These are phyloP conservation scores for Polyommatus icarus DNA, from an alignment of 2,888 invertebrate species.

Conservation along the genomic window DNA sequence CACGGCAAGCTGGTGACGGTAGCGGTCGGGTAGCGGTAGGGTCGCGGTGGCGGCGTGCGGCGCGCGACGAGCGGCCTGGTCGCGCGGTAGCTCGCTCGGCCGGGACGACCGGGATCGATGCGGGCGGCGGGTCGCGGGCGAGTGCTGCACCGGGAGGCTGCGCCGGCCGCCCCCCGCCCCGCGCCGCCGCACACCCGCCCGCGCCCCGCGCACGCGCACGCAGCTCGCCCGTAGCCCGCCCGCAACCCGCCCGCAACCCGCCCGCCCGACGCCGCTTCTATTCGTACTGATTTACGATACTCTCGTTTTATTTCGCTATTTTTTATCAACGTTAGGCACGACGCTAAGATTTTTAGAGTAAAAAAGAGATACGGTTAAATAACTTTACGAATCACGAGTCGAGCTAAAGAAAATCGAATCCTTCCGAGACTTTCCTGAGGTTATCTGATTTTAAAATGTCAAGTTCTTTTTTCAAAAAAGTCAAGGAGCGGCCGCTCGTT, in stretches of 20 bases:
- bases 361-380: neutral
- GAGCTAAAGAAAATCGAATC: constrained; percentile 2
- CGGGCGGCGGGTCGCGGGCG: constrained; percentile 78
- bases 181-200: constrained; percentile 39
- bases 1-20: constrained; percentile 45
- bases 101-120: constrained; percentile 65
- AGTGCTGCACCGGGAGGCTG: constrained; percentile 72
- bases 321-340: constrained; percentile 43
- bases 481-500: neutral
- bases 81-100: constrained; percentile 47
- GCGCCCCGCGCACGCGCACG: constrained; percentile 45
- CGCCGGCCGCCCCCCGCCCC: constrained; percentile 48
- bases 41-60: constrained; percentile 46
- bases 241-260: constrained; percentile 41
- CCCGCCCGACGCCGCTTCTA: constrained; percentile 52
- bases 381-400: neutral
- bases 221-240: constrained; percentile 41
- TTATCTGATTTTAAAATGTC: neutral
- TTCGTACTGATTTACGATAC: constrained; percentile 69
- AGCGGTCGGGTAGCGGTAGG: constrained; percentile 39
- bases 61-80: constrained; percentile 55
- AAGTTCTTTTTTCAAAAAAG: too few species aligned
- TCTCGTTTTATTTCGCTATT: constrained; percentile 45
- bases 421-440: neutral
- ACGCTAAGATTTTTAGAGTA: constrained; percentile 33